These are phyloP conservation scores for Gallinago jamesoni DNA, from an alignment of 2,113 vertebrate genomes.

Conservation along the genomic window DNA sequence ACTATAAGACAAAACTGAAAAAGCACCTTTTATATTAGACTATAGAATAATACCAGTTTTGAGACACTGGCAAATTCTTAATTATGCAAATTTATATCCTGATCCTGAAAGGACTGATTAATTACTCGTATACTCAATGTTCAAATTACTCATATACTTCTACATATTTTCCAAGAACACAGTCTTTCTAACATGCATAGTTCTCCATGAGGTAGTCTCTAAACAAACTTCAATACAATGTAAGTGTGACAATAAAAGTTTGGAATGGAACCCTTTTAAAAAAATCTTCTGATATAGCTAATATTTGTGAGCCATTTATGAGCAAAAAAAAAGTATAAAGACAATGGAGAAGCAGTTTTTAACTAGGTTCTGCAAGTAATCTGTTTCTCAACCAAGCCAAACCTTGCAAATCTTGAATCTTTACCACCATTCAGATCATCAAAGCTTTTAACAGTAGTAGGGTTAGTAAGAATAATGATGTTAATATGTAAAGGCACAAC, in stretches of 20 bases:
- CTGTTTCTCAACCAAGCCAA: not conserved
- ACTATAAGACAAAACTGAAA: not conserved
- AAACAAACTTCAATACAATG: not conserved
- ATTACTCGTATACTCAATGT: not conserved
- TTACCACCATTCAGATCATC: not conserved
- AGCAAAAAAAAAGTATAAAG: not conserved
- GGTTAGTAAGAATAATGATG: not conserved
- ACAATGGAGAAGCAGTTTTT: not conserved
- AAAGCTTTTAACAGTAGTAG: not conserved
- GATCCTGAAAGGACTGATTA: not conserved
- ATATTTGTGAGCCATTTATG: not conserved
- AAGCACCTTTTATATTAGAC: not conserved
- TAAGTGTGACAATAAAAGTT: not conserved
- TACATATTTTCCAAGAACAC: not conserved
- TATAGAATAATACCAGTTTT: not conserved
- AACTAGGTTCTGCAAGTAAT: not conserved
- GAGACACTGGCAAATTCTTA: not conserved
- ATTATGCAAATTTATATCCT: not conserved
- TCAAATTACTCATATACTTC: not conserved
- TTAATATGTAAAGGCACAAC: not conserved
- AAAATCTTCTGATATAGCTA: not conserved
- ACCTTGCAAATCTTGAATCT: not conserved
- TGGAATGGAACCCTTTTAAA: not conserved
- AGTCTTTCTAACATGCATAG: not conserved
- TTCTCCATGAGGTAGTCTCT: not conserved